Evolutionary conservation across 30 jellyfish, hydroid and myxozoan genomes (phyloP).

Genomic region (Turritopsis dohrnii): DNA sequence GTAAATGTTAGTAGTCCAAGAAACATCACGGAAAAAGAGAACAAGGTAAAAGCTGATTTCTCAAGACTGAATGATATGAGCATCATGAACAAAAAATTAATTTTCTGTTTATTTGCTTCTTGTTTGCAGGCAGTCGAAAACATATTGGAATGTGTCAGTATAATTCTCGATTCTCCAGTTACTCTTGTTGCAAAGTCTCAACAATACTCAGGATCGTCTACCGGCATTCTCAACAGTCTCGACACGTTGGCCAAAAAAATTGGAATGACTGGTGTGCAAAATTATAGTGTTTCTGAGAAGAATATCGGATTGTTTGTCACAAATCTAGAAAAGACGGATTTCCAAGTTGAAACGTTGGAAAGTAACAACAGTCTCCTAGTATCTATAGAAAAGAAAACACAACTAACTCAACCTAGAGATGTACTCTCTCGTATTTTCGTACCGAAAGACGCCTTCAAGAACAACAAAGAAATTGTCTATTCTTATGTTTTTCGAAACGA

Average conservation of each 20-base stretch:
- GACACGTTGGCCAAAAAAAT: neutral
- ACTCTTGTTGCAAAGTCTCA: conserved; percentile 3
- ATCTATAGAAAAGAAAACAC: neutral
- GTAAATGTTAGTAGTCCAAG: neutral
- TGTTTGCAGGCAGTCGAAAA: neutral
- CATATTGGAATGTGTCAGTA: neutral
- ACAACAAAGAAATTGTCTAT: neutral
- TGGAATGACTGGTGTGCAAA: neutral
- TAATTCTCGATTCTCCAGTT: neutral
- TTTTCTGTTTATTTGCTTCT: too few species aligned
- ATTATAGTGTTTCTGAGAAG: neutral
- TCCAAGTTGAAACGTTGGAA: neutral
- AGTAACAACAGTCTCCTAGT: neutral
- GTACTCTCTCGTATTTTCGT: neutral
- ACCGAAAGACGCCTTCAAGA: conserved; percentile 19
- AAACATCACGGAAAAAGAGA: neutral
- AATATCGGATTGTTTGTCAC: neutral
- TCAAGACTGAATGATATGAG: neutral
- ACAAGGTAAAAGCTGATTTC: neutral
- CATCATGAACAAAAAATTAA: too few species aligned
- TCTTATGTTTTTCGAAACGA: conserved; percentile 14
- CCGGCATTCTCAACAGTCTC: neutral
- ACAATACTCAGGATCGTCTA: neutral
- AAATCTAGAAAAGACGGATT: neutral
- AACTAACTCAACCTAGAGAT: neutral